Percentiles rank a stretch among this genome's conserved stretches.
These are phyloP conservation scores for Axis porcinus DNA, from an alignment of 2,113 vertebrate species.

Conservation along the genomic window DNA sequence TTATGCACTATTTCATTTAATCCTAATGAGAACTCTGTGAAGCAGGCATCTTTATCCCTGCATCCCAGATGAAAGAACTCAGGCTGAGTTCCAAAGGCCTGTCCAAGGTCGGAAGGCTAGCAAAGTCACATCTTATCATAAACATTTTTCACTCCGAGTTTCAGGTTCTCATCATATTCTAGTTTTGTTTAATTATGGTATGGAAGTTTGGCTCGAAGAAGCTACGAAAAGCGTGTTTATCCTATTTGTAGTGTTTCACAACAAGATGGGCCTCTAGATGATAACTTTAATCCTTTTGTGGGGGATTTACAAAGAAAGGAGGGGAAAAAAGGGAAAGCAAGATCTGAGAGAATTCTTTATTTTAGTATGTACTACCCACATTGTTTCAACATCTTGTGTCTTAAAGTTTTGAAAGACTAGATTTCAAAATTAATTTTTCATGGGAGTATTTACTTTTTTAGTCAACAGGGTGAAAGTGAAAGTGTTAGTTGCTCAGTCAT, in stretches of 20 bases:
- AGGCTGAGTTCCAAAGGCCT: not conserved
- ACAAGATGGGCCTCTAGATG: not conserved
- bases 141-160: not conserved
- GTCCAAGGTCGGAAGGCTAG: not conserved
- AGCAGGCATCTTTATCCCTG: not conserved
- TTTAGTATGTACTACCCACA: not conserved
- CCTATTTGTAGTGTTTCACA: not conserved
- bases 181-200: not conserved
- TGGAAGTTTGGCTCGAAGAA: not conserved
- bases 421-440: slow-evolving; percentile 18
- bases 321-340: not conserved
- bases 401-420: slow-evolving; percentile 10
- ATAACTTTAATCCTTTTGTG: not conserved
- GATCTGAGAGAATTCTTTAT: not conserved
- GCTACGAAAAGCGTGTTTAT: not conserved
- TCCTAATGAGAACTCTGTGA: not conserved
- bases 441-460: not conserved
- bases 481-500: not conserved
- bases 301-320: not conserved
- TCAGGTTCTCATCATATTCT: not conserved
- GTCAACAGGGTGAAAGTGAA: not conserved
- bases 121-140: not conserved
- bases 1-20: not conserved
- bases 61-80: not conserved
- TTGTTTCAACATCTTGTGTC: not conserved